Evolutionary conservation across 2,888 invertebrate species (phyloP).

Genomic region (Callimorpha dominula): DNA sequence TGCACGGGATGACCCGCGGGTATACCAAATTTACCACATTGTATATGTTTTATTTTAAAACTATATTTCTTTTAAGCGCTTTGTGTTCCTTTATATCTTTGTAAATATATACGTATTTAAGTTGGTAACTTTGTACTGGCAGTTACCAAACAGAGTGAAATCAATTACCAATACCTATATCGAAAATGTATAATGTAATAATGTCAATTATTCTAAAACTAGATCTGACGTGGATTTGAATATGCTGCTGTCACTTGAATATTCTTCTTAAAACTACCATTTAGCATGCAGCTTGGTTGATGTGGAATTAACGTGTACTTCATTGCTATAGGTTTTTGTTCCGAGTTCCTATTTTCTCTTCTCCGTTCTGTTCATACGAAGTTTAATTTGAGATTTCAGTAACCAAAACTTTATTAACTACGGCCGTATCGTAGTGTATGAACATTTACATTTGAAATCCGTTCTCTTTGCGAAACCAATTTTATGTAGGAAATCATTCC

Average conservation of each 20-base stretch:
- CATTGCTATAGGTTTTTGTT: background rate
- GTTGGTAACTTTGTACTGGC: conserved; percentile 36
- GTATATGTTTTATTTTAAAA: conserved; percentile 68
- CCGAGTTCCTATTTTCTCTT: background rate
- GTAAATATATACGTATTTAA: conserved; percentile 64
- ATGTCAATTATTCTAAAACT: conserved; percentile 45
- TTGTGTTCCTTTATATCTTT: conserved; percentile 80
- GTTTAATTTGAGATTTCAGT: background rate
- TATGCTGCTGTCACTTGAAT: background rate
- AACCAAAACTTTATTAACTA: background rate
- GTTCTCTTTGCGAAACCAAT: background rate
- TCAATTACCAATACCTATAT: conserved; percentile 42
- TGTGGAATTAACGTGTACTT: conserved; percentile 9
- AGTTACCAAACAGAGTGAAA: conserved; percentile 47
- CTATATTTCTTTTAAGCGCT: conserved; percentile 70
- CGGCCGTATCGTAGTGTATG: background rate
- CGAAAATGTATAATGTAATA: conserved; percentile 24
- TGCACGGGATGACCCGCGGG: conserved; percentile 68
- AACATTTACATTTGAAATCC: background rate
- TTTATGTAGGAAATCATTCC: background rate
- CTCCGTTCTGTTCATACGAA: background rate
- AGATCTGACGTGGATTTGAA: conserved; percentile 13
- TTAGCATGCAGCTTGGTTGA: background rate
- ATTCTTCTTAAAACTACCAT: background rate
- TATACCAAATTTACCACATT: conserved; percentile 82